Evolutionary conservation across 2,888 invertebrate species (phyloP).

Genomic region (Mantis religiosa): DNA sequence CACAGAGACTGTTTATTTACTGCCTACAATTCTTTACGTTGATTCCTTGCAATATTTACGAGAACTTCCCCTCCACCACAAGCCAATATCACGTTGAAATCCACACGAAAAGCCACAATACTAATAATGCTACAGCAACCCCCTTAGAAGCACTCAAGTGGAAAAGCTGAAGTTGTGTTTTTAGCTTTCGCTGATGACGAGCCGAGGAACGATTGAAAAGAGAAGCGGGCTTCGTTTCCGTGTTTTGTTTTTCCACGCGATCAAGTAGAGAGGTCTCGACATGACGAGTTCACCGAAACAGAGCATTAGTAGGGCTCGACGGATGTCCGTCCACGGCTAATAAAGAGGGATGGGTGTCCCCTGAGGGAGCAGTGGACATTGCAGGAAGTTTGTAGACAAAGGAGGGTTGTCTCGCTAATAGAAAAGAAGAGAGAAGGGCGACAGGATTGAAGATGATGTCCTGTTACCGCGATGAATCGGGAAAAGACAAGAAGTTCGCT

Average conservation of each 20-base stretch:
- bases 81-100: not conserved
- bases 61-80: not conserved
- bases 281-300: slow-evolving; percentile 3
- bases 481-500: not conserved
- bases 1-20: not conserved
- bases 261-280: not conserved
- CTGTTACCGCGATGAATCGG: not conserved
- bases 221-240: not conserved
- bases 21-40: not conserved
- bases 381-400: not conserved
- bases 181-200: not conserved
- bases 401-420: not conserved
- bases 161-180: not conserved
- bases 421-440: not conserved
- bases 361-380: not conserved
- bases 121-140: not conserved
- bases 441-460: not conserved
- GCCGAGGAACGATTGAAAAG: not conserved
- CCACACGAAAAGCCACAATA: not conserved
- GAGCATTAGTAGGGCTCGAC: not conserved
- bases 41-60: not conserved
- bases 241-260: slow-evolving; percentile 8
- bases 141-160: not conserved
- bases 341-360: slow-evolving; percentile 3
- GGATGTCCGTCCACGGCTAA: not conserved